Base-by-base conservation (phyloP, 2,888 invertebrate species). In the Ernsta delagoae region DNA sequence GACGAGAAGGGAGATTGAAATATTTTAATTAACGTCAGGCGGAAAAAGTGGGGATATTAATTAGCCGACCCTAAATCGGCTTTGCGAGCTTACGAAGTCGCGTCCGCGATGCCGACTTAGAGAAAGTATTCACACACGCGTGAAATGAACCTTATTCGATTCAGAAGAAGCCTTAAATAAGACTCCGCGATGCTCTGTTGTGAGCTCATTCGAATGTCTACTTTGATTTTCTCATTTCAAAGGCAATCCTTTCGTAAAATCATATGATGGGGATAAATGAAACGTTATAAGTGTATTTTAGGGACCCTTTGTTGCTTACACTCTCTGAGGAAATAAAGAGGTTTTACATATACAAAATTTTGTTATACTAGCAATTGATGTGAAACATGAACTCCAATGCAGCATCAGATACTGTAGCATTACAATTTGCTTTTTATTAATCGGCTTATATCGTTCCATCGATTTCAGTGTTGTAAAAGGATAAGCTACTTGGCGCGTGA, bases 401-500 rank as follows among this genome's bases (percentile, higher is more conserved):
- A 56, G 69, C n/a, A 70, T 54, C 56, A 57, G 53, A 62, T 70
- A 67, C 36, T 63, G 54, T 70, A 70, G 59, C 67, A 72, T 67
- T 60, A 70, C 73, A 71, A 76, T 82, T 81, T 80, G 78, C 84
- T 84, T 85, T 86, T 86, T 87, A 82, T 88, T 89, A 87, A 90
- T 88, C 88, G 84, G 89, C 86, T 90, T 89, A 89, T 84, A 82
- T 80, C 86, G 89, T 83, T 79, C 87, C 88, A 90, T 89, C 85
- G 87, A 85, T 82, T 83, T 84, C 82, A 82, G 83, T 81, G 82
- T 83, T 86, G 86, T 87, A 87, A 89, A 83, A 84, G 87, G 89
- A 88, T 91, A 83, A 86, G 84, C 78, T 84, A 88, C 83, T 85
- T 86, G 88, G 85, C 82, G 87, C 85, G 86, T 85, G 84, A 86